Evolutionary conservation across 2,797 vertebrate species (phyloP).

Genomic region (Scolopax bukidnonensis): DNA sequence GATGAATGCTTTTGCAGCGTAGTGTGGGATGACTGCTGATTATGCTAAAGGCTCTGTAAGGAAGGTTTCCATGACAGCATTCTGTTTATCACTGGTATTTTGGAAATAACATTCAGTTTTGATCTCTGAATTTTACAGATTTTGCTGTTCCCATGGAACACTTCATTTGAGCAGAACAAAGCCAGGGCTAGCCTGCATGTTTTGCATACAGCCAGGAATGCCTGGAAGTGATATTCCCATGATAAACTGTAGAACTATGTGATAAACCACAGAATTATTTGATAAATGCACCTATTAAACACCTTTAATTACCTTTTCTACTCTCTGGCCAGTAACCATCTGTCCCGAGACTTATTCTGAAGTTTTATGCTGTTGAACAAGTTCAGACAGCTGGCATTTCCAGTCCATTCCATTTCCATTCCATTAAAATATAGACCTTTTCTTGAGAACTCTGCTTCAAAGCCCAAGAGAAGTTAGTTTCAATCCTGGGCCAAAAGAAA

Average conservation of each 20-base stretch:
- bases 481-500: not conserved
- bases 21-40: not conserved
- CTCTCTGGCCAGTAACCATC: not conserved
- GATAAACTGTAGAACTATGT: not conserved
- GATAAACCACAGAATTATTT: constrained; percentile 19
- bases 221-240: not conserved
- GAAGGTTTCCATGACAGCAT: constrained; percentile 57
- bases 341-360: not conserved
- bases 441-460: not conserved
- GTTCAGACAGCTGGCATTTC: not conserved
- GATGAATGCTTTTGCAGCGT: not conserved
- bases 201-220: not conserved
- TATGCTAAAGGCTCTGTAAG: not conserved
- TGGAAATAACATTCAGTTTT: constrained; percentile 25
- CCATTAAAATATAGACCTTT: not conserved
- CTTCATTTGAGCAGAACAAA: not conserved
- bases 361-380: not conserved
- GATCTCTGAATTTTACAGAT: constrained; percentile 10
- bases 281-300: constrained; percentile 22
- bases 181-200: not conserved
- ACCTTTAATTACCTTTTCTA: not conserved
- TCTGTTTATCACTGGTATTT: not conserved
- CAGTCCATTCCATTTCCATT: no score
- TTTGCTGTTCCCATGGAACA: constrained; percentile 14
- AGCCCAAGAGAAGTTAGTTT: not conserved